Evolutionary conservation across 2,113 vertebrate genomes (phyloP).

Genomic region (Burhinus oedicnemus): DNA sequence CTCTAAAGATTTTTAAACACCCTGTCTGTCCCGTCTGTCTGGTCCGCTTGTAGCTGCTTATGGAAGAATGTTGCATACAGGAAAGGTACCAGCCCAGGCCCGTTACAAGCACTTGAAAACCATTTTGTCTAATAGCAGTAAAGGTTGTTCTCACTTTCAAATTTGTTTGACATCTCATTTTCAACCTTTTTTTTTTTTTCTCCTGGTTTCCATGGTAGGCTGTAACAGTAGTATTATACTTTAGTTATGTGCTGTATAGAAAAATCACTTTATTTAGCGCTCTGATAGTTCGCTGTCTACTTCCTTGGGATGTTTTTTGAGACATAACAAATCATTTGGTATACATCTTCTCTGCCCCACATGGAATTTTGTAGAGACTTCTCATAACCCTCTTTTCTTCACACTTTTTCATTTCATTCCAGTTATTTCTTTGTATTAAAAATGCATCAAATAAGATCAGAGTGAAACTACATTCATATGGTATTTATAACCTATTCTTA

Average conservation of each 20-base stretch:
- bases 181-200: neutral
- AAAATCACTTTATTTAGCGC: neutral
- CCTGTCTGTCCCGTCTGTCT: neutral
- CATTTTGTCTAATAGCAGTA: neutral
- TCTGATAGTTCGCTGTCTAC: neutral
- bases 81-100: neutral
- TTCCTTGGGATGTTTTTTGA: neutral
- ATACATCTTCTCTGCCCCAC: neutral
- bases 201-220: neutral
- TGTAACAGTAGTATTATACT: neutral
- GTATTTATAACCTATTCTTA: neutral
- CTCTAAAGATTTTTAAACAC: neutral
- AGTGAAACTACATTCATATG: neutral
- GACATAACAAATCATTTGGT: neutral
- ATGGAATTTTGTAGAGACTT: neutral
- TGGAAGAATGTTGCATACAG: neutral
- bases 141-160: neutral
- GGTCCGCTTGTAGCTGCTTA: neutral
- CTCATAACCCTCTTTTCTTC: neutral
- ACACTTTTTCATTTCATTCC: neutral
- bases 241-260: neutral
- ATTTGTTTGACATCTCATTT: neutral
- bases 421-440: neutral
- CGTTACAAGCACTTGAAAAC: neutral
- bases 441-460: neutral